A percentile compares a stretch with the other conserved stretches of the same genome.
phyloP scores from a whole-genome alignment of 64 coral and sea anemone genomes.

The Orbicella faveolata region DNA sequence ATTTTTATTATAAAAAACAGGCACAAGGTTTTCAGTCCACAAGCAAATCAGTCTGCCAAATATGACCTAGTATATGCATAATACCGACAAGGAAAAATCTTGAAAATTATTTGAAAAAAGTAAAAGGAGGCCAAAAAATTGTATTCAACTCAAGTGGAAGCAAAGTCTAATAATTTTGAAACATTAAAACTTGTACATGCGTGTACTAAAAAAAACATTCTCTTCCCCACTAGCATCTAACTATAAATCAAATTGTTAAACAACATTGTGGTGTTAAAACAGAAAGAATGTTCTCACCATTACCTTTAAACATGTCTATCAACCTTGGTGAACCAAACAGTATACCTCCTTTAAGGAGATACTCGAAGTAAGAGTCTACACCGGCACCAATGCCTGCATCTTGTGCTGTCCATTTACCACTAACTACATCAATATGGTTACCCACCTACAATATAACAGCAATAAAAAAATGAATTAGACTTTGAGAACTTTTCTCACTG shows the following conservation, averaged over 20 bases:
- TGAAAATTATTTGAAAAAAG: too few relatives aligned
- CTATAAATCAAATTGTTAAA: background rate
- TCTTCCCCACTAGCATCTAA: background rate
- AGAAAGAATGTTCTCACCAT: background rate
- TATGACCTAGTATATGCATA: too few relatives aligned
- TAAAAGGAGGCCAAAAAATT: too few relatives aligned
- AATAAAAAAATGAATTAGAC: too few relatives aligned
- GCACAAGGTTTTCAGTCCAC: background rate
- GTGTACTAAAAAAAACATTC: too few relatives aligned
- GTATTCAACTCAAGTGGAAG: too few relatives aligned
- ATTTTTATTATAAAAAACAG: too few relatives aligned
- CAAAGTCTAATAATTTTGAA: too few relatives aligned
- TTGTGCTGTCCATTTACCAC: slow-evolving; percentile 89
- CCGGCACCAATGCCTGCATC: slow-evolving; percentile 98
- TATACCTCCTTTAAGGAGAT: slow-evolving; percentile 94
- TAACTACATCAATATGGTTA: slow-evolving; percentile 96
- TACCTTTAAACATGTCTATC: slow-evolving; percentile 92
- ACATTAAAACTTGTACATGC: too few relatives aligned
- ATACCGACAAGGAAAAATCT: too few relatives aligned
- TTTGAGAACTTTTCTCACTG: too few relatives aligned
- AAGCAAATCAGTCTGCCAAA: too few relatives aligned
- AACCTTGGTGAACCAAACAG: slow-evolving; percentile 83
- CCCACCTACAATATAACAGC: slow-evolving; percentile 66
- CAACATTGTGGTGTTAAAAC: background rate
- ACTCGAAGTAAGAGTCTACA: slow-evolving; percentile 99